Base-by-base conservation (phyloP, 2,113 vertebrate species). In the Orthochromis malagaraziensis region DNA sequence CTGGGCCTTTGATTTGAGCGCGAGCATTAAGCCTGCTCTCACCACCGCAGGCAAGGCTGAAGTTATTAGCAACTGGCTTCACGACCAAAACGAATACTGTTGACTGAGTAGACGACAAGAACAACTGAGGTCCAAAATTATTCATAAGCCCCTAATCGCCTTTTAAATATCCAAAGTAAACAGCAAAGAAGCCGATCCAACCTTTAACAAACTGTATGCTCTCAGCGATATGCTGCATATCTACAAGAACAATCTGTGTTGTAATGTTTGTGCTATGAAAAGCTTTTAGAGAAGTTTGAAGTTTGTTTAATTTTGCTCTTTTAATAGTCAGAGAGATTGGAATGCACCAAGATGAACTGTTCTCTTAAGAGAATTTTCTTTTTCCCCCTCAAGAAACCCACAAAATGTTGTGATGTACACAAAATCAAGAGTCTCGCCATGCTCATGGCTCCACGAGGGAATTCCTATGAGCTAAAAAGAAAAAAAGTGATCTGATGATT, bases 1-100 rank as follows among this genome's bases (percentile, higher is more conserved):
- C 65, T 6, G 58, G 42, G 90, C 55, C 83, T 92, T 91, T 92
- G 91, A 93, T 94, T 88, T 91, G 14, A 19, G 81, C 57, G 16
- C 47, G 79, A 88, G 85, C 87, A 80, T 73, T 73, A 54, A 47
- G 42, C 70, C 77, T 12, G 82, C 58, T 38, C 40, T 45, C 11
- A 40, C 80, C 79, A 24, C 85, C 9, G 14, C 65, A 82, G 81
- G 81, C 45, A 4, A 49, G 29, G 58, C 31, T 54, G 11, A 38
- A 45, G 81, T 49, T 68, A 42, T 80, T 70, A 54, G 26, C 3
- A 87, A 70, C 33, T 7, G 82, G 88, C 68, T 79, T 70, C 9
- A n/a, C 1, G 70, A 49, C 68, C 47, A 26, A 87, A 53, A 45
- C 54, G 16, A 75, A 58, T 19, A 9, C 45, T 51, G 17, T 80